A percentile compares a stretch with the other conserved stretches of the same genome.
Evolutionary conservation across 2,888 invertebrate species (phyloP).

Genomic region (Taenaris catops): DNA sequence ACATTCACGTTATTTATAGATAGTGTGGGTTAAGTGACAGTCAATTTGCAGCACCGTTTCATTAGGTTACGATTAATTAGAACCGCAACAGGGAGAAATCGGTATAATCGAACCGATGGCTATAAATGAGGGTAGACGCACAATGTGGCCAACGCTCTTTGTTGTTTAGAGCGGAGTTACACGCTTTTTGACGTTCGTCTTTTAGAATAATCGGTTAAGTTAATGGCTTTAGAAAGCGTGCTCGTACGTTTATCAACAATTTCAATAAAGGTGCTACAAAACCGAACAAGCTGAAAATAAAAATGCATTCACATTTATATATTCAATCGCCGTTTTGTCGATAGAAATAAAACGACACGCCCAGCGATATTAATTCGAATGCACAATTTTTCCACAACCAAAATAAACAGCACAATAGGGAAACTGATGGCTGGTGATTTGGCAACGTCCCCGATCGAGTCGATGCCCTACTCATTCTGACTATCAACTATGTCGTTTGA

Average conservation of each 20-base stretch:
- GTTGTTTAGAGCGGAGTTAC: conserved; percentile 34
- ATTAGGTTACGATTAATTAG: no score
- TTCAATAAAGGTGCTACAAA: conserved; percentile 5
- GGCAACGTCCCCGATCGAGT: conserved; percentile 29
- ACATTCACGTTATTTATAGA: no score
- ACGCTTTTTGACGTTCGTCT: conserved; percentile 34
- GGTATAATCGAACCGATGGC: no score
- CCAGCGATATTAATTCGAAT: conserved; percentile 17
- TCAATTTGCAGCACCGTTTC: no score
- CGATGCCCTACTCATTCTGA: conserved; percentile 31
- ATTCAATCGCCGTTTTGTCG: conserved; percentile 5
- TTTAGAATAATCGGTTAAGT: conserved; percentile 16
- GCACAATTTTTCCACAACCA: conserved; percentile 18
- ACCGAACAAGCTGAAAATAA: conserved; percentile 2
- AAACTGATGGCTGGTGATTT: conserved; percentile 34
- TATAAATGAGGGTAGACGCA: conserved; percentile 29
- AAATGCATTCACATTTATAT: conserved; percentile 1
- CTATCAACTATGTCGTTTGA: conserved; percentile 28
- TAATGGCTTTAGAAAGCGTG: conserved; percentile 12
- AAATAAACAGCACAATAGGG: conserved; percentile 31
- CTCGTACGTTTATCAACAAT: not conserved
- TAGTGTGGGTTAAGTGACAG: conserved; percentile 52
- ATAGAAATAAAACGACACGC: conserved; percentile 10
- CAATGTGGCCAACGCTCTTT: conserved; percentile 25
- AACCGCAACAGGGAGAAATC: no score